Conservation (phyloP, 2,888 invertebrate species). For the Lochmaea crataegi region DNA sequence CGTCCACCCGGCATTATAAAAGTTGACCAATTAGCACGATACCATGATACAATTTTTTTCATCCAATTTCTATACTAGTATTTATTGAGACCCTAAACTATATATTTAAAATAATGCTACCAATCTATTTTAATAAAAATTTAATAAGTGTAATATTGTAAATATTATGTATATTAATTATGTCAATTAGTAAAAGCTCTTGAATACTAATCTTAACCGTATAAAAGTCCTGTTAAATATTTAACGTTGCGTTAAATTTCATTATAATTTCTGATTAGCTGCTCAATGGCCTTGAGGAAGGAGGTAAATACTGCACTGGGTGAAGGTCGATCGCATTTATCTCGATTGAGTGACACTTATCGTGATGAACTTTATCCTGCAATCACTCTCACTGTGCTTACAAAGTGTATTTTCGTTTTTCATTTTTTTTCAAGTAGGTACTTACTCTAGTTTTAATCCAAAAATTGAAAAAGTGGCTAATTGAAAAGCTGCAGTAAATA, state of each 20-base stretch:
- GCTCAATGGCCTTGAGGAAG: slow-evolving; percentile 22
- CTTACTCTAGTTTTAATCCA: slow-evolving; percentile 43
- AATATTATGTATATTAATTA: neutral
- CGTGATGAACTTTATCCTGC: slow-evolving; percentile 11
- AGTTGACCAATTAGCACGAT: neutral
- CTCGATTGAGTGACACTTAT: slow-evolving; percentile 7
- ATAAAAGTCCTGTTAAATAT: neutral
- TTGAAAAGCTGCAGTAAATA: slow-evolving; percentile 34
- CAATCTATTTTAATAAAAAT: no score
- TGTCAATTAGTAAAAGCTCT: neutral
- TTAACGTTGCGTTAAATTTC: neutral
- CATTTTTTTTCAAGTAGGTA: slow-evolving; percentile 15
- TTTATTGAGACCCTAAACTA: no score
- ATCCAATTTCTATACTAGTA: no score
- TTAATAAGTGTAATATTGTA: no score
- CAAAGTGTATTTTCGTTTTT: slow-evolving; percentile 4
- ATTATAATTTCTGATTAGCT: slow-evolving; percentile 18
- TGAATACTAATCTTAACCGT: neutral
- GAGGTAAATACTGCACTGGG: slow-evolving; percentile 26
- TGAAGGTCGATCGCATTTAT: slow-evolving; percentile 24
- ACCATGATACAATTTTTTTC: no score
- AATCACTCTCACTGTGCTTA: slow-evolving; percentile 32
- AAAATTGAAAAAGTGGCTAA: slow-evolving; percentile 28
- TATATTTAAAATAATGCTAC: no score
- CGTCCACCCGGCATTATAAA: neutral